Conservation (phyloP, 2,888 invertebrate species). For the Campopleginae sp. region DNA sequence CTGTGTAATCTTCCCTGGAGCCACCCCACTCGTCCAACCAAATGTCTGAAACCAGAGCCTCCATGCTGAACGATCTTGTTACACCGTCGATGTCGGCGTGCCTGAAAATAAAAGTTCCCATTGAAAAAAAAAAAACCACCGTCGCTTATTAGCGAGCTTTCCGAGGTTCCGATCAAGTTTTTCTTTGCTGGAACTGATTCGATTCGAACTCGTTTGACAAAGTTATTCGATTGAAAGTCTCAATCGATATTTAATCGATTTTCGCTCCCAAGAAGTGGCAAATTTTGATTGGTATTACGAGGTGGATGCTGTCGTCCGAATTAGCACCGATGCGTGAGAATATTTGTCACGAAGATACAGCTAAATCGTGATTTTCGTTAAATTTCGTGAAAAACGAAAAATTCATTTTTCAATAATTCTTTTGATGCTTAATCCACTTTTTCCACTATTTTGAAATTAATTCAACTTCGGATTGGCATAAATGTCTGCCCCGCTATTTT, state of each 20-base stretch:
- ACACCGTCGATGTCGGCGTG: conserved; percentile 82
- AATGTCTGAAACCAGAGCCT: conserved; percentile 87
- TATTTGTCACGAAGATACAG: neutral
- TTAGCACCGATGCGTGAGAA: neutral
- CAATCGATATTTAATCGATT: neutral
- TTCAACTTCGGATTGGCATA: no score
- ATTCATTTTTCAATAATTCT: no score
- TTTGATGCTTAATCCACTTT: no score
- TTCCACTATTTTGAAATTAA: no score
- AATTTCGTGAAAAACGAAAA: no score
- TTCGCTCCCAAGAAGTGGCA: neutral
- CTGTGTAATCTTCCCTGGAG: conserved; percentile 85
- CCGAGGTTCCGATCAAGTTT: conserved; percentile 13
- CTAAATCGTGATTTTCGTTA: neutral
- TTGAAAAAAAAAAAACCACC: conserved; percentile 54
- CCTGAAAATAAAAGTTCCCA: conserved; percentile 72
- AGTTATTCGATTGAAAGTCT: neutral
- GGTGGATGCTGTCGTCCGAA: neutral
- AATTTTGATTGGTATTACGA: neutral
- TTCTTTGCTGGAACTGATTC: neutral
- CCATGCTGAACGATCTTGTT: conserved; percentile 85
- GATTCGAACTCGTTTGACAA: neutral
- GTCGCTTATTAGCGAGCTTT: conserved; percentile 17
- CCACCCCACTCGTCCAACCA: conserved; percentile 88
- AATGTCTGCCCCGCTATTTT: no score